Evolutionary conservation across 2,888 invertebrate genomes (phyloP), one percentile per base, ranked within the genome.

Genomic region (Plagodis pulveraria): DNA sequence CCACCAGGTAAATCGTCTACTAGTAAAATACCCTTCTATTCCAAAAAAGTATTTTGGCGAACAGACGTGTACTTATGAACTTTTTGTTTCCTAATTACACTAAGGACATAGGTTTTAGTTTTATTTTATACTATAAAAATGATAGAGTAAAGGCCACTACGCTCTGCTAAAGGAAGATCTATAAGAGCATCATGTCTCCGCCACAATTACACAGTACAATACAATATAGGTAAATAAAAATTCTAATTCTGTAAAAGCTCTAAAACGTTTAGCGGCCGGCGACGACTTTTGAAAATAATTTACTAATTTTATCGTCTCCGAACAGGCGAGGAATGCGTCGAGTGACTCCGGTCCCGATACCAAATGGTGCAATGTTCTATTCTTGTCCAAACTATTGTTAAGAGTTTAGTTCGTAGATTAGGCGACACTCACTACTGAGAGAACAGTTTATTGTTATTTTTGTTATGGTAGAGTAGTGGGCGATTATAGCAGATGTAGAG

Each of bases 231-330:
- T 43, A 52, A 57, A 60, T 60, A 64, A 61, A 40, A 56, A 33
- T 59, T 65, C 40, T 64, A 58, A 59, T 60, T 55, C 47, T 42
- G 68, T 66, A 50, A 58, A 54, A 57, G 59, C 60, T 58, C 56
- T 64, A 57, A 64, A 62, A 50, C 63, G 64, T 66, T 68, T 68
- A 68, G 50, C 61, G 60, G 42, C 49, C 49, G 52, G 56, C 56
- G 62, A 57, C 56, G 54, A 58, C 55, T 62, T 60, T 58, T 35
- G 43, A 22, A 22, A 22, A 22, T 22, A 22, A 22, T 22, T 22
- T 22, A 22, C 22, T 22, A 22, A 22, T 22, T 22, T 22, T 22
- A 22, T 22, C 22, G 22, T 22, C 22, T 22, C 22, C 10, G 53
- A 32, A 50, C 56, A 53, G 51, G 11, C 35, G 51, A 41, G 56